Conservation (phyloP, 2,797 vertebrate genomes). For the Mormyrops boulengeri region DNA sequence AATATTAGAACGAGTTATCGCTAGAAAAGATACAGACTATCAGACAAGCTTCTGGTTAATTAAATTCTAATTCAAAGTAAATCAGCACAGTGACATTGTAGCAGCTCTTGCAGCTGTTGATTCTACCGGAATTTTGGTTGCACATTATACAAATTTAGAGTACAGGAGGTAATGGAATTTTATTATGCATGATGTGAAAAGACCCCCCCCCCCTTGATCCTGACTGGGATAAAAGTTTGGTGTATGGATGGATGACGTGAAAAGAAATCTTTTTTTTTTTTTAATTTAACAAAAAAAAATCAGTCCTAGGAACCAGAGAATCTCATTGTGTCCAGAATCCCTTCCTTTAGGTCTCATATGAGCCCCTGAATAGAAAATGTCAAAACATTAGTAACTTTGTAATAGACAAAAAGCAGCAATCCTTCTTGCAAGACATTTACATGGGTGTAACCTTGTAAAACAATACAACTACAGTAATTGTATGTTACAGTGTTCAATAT, state of each 20-base stretch:
- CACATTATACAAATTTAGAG: not conserved
- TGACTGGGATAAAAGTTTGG: not conserved
- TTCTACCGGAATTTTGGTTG: not conserved
- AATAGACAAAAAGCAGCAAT: not conserved
- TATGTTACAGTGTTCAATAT: not conserved
- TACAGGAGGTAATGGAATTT: not conserved
- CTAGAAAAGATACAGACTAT: not conserved
- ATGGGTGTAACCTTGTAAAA: not conserved
- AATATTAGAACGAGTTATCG: not conserved
- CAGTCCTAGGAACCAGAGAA: not conserved
- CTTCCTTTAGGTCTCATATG: not conserved
- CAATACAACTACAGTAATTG: not conserved
- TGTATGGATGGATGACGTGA: not conserved
- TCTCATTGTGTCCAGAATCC: not conserved
- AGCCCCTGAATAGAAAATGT: not conserved
- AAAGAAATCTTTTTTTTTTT: not conserved
- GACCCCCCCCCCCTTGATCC: not conserved
- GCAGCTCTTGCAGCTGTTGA: not conserved
- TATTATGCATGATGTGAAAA: not conserved
- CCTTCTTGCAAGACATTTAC: not conserved
- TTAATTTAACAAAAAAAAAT: not conserved
- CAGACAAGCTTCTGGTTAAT: not conserved
- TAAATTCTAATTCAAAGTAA: not conserved
- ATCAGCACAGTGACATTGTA: not conserved
- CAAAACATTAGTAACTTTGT: not conserved